A percentile compares a stretch with the other conserved stretches of the same genome.
Evolutionary conservation across 2,797 vertebrate genomes (phyloP).

Genomic region (Fratercula arctica): DNA sequence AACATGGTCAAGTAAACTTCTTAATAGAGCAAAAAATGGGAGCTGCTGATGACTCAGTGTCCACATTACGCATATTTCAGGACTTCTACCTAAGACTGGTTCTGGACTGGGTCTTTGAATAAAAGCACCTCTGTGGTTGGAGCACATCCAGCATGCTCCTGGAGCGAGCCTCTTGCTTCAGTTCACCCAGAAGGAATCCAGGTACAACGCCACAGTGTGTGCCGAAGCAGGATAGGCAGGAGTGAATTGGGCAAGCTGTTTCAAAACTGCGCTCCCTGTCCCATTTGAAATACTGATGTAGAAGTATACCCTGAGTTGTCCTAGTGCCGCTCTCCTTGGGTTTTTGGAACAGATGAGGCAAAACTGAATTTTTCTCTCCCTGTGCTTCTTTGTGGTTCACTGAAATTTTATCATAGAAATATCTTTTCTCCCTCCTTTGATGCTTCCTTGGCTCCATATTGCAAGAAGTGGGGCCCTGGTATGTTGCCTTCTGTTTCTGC

Average conservation of each 20-base stretch:
- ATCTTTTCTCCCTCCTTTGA: not conserved
- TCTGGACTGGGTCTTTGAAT: not conserved
- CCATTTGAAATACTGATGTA: rapidly evolving
- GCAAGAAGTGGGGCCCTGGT: not conserved
- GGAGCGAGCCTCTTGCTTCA: rapidly evolving
- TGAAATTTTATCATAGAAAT: not conserved
- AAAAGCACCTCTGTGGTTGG: not conserved
- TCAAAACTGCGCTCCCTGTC: rapidly evolving
- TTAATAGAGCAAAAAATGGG: not conserved
- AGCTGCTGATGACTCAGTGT: rapidly evolving
- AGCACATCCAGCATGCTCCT: not conserved
- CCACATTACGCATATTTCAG: rapidly evolving
- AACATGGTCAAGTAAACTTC: not conserved
- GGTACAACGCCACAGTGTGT: not conserved
- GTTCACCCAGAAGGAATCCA: not conserved
- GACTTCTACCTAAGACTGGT: not conserved
- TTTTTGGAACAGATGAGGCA: not conserved
- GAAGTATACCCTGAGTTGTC: too few species aligned
- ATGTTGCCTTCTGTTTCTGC: not conserved
- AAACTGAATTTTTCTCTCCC: not conserved
- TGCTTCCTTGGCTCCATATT: not conserved
- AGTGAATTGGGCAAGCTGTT: not conserved
- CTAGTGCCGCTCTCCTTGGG: not conserved
- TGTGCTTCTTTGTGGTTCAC: not conserved
- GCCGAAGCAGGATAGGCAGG: not conserved